Conservation (phyloP, 2,113 vertebrate species). For the Phainopepla nitens region DNA sequence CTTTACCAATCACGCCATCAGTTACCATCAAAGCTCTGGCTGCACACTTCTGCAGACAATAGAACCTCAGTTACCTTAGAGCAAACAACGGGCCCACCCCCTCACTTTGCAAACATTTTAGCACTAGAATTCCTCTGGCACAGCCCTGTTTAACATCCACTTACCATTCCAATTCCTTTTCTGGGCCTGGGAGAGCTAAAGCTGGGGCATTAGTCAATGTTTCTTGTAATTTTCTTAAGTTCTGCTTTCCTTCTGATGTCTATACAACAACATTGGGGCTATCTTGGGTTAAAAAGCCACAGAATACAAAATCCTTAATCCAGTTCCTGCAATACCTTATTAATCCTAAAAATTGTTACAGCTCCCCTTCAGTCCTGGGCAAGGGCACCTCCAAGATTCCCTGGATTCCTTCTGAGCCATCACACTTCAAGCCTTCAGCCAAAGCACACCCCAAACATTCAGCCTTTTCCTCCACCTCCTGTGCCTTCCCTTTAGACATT, state of each 20-base stretch:
- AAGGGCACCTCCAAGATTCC: too few relatives aligned
- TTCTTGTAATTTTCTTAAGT: not conserved
- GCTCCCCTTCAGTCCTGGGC: too few relatives aligned
- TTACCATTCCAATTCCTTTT: not conserved
- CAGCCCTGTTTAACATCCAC: not conserved
- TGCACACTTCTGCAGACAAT: too few relatives aligned
- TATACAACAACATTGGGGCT: too few relatives aligned
- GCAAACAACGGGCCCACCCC: too few relatives aligned
- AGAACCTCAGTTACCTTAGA: too few relatives aligned
- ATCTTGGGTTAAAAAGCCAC: not conserved
- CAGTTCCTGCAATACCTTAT: too few relatives aligned
- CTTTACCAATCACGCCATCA: not conserved
- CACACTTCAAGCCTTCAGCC: not conserved
- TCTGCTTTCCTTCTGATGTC: too few relatives aligned
- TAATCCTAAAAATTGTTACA: too few relatives aligned
- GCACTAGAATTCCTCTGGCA: not conserved
- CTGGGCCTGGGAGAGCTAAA: not conserved
- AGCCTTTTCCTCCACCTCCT: too few relatives aligned
- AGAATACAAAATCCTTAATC: not conserved
- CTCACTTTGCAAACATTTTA: not conserved
- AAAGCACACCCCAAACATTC: not conserved
- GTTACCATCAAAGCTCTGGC: not conserved
- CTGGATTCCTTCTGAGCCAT: too few relatives aligned
- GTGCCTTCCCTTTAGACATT: not conserved
- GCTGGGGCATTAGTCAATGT: not conserved